A percentile compares a stretch with the other conserved stretches of the same genome.
phyloP scores from a whole-genome alignment of 2,888 invertebrate species.

The Agriopis aurantiaria region DNA sequence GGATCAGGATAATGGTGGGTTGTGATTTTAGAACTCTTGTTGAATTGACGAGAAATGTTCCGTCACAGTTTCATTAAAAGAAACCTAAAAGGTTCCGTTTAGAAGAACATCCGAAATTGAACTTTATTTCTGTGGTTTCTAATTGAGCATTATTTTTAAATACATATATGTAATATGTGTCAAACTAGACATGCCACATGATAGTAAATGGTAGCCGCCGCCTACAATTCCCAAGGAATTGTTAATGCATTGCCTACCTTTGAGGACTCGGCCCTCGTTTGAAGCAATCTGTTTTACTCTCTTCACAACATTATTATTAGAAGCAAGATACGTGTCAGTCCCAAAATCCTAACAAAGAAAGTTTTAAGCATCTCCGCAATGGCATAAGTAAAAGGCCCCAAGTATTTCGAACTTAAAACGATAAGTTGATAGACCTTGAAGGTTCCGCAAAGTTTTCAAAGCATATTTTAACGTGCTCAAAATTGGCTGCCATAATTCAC shows the following conservation, averaged over 20 bases:
- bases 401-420: constrained; percentile 27
- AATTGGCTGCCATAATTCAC: constrained; percentile 37
- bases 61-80: background rate
- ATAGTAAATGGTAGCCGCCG: too few relatives aligned
- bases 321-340: background rate
- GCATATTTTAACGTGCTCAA: constrained; percentile 34
- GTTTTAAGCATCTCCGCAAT: constrained; percentile 10
- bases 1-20: constrained; percentile 54
- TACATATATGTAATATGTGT: too few relatives aligned
- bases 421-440: constrained; percentile 30
- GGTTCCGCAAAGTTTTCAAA: constrained; percentile 32
- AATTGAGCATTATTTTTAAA: background rate
- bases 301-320: background rate
- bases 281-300: background rate
- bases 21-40: constrained; percentile 34
- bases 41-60: constrained; percentile 1
- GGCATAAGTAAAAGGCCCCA: constrained; percentile 15
- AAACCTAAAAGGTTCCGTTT: background rate
- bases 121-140: constrained; percentile 1
- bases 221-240: too few relatives aligned
- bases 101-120: background rate
- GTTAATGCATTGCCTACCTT: too few relatives aligned
- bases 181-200: too few relatives aligned
- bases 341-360: constrained; percentile 5
- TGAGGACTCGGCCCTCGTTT: too few relatives aligned